These are phyloP conservation scores for Melangyna quadrimaculata DNA, from an alignment of 2,888 invertebrate species.

Conservation along the genomic window DNA sequence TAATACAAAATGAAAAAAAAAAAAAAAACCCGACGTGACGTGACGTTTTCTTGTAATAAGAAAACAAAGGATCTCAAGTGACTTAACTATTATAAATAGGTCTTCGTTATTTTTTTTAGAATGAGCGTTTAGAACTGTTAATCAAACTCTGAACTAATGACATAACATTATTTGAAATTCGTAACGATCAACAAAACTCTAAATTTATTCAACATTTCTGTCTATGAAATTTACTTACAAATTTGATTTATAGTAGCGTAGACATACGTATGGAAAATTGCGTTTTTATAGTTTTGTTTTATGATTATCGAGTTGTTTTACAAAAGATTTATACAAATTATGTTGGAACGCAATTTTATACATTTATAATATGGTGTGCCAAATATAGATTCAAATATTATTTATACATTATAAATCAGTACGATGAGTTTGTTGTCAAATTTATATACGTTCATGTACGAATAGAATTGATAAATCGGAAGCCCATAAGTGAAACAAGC, in stretches of 20 bases:
- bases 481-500: slow-evolving; percentile 73
- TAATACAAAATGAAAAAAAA: too few relatives aligned
- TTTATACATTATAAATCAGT: slow-evolving; percentile 42
- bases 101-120: slow-evolving; percentile 26
- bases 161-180: slow-evolving; percentile 27
- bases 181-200: slow-evolving; percentile 62
- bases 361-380: slow-evolving; percentile 49
- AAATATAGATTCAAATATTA: slow-evolving; percentile 55
- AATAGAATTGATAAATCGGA: slow-evolving; percentile 56
- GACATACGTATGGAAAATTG: slow-evolving; percentile 62
- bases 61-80: too few relatives aligned
- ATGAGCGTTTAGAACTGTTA: slow-evolving; percentile 41
- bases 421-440: slow-evolving; percentile 47
- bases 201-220: slow-evolving; percentile 51
- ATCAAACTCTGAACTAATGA: slow-evolving; percentile 30
- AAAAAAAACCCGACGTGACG: background rate
- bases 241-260: slow-evolving; percentile 72
- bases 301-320: slow-evolving; percentile 48
- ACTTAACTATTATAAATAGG: background rate
- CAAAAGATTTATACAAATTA: slow-evolving; percentile 55
- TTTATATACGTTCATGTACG: slow-evolving; percentile 52
- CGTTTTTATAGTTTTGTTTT: slow-evolving; percentile 41
- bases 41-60: too few relatives aligned
- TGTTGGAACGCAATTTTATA: slow-evolving; percentile 60
- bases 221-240: slow-evolving; percentile 77